Conservation (phyloP, 2,113 vertebrate species). For the Bostrychus sinensis region DNA sequence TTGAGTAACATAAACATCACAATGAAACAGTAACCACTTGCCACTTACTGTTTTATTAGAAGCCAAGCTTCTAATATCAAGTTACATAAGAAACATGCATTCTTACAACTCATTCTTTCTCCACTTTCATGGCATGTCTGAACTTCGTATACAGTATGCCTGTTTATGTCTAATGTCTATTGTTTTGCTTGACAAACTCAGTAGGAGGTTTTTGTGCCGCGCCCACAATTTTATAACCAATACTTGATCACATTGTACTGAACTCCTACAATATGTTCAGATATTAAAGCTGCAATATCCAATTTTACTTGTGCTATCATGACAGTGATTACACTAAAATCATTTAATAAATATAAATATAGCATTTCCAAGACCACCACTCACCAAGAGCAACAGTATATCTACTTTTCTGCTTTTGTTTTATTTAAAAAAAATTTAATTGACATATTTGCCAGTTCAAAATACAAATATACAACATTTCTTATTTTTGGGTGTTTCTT, state of each 20-base stretch:
- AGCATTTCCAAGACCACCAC: background rate
- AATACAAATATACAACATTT: too few species aligned
- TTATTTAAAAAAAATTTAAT: too few species aligned
- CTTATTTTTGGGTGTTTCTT: too few species aligned
- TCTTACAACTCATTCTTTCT: background rate
- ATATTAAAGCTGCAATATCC: background rate
- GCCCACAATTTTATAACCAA: background rate
- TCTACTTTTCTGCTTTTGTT: too few species aligned
- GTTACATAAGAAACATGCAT: constrained; percentile 37
- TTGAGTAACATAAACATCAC: constrained; percentile 8
- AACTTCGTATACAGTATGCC: background rate
- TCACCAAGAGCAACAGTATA: too few species aligned
- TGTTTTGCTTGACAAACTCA: background rate
- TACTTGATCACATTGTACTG: background rate
- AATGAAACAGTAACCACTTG: constrained; percentile 29
- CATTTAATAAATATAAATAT: too few species aligned
- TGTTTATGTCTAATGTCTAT: background rate
- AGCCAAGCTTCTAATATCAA: constrained; percentile 21
- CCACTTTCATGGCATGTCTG: background rate
- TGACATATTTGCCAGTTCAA: too few species aligned
- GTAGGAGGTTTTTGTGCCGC: constrained; percentile 2
- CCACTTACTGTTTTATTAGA: constrained; percentile 8
- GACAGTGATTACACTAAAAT: too few species aligned
- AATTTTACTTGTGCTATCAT: too few species aligned
- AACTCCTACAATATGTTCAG: background rate